Base-by-base conservation (phyloP, 2,797 vertebrate species). In the Acanthiza pusilla region DNA sequence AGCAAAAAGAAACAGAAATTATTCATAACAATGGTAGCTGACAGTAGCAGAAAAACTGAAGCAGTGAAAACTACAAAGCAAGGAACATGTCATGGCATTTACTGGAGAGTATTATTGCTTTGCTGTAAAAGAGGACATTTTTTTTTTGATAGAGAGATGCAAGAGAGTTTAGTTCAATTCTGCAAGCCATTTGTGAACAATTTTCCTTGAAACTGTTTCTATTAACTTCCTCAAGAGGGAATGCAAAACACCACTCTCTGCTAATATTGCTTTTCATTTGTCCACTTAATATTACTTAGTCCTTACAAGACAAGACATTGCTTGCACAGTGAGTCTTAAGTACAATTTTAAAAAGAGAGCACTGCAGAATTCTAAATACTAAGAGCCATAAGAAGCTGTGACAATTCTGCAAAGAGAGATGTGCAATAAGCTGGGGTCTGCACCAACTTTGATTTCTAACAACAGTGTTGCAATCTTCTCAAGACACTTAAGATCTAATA, bases 31-130 rank as follows among this genome's bases (percentile, higher is more conserved):
- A 72, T 29, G 30, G 51, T 48, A 85, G 65, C 10, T 94, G 79
- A 92, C 70, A 85, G 73, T 19, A 85, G 51, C 26, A n/a, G 43
- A 93, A 95, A 91, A 92, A 90, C 25, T 85, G 55, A 92, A 86
- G 76, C 51, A 88, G 20, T n/a, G 50, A 75, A 80, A 88, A 88
- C 54, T 54, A 85, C 47, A 78, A 90, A 86, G 36, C 3, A 3
- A 90, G 51, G 66, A 95, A 85, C 6, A 43, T 58, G 40, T 55
- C 76, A 84, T 7, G 21, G 32, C 65, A 91, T 91, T 83, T 57
- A 84, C 34, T 60, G 43, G 7, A 78, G 4, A 67, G 4, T 45
- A 54, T 74, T 51, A 87, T 16, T 78, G 55, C 27, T 88, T 66
- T 92, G n/a, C 62, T 92, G 26, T 48, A 91, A 83, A 58, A 81